Evolutionary conservation across 2,888 invertebrate genomes (phyloP), one percentile per base, ranked within the genome.

Genomic region (Lydus trimaculatus): DNA sequence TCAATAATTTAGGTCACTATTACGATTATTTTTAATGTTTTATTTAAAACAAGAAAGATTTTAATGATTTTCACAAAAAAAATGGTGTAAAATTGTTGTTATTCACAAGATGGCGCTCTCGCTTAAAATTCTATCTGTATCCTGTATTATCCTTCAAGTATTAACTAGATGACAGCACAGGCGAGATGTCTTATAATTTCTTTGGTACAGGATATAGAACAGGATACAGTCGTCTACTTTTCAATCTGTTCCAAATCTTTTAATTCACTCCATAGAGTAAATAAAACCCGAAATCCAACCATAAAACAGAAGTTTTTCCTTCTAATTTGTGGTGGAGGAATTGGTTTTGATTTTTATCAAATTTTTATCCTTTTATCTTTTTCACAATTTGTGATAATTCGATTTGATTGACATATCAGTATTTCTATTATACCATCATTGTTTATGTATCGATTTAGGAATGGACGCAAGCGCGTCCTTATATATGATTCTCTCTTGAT

Each of bases 141-240:
- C 63, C 62, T 65, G 60, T 59, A 39, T 60, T 43, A 66, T 63
- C 48, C 48, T 58, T 61, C 20, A 13, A 25, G 33, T 61, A 60
- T 56, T 61, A 56, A 61, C 63, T 64, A 74, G 74, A 70, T 74
- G 74, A 68, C 74, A 74, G 69, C 74, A 74, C 74, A 20, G 60
- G 69, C 62, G 63, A 43, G 64, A 39, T 64, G 23, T 17, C 23
- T 43, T n/a, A 13, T 1, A 43, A 17, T 43, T 43, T 43, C 43
- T 43, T 43, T 13, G 2, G 36, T 2, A 7, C n/a, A 17, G 17
- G 43, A 17, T 43, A n/a, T 4, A 28, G n/a, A n/a, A n/a, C n/a
- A n/a, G n/a, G n/a, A n/a, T n/a, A 28, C 28, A 28, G 4, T 28
- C 28, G 28, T 28, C 28, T 28, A 28, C 28, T 28, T 28, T 28